Percentiles rank a stretch among this genome's conserved stretches.
Conservation (phyloP, 2,113 vertebrate genomes). For the Oryzias celebensis region DNA sequence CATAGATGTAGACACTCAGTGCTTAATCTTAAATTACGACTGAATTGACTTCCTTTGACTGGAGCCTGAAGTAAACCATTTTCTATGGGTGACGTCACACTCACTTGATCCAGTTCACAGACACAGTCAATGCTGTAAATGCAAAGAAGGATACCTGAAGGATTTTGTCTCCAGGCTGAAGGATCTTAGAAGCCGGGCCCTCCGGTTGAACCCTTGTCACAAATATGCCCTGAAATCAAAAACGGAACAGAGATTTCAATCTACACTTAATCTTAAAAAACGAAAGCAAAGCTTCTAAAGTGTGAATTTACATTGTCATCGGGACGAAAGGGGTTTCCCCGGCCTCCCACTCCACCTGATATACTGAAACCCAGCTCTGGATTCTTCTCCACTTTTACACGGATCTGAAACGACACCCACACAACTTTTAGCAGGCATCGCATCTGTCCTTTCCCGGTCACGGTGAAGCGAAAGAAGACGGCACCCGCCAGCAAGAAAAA, state of each 20-base stretch:
- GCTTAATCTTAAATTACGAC: too few relatives aligned
- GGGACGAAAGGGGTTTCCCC: slow-evolving; percentile 94
- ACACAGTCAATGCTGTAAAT: too few relatives aligned
- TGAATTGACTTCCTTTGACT: too few relatives aligned
- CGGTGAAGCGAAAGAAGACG: too few relatives aligned
- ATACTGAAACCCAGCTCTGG: slow-evolving; percentile 99
- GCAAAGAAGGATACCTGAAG: slow-evolving; percentile 54
- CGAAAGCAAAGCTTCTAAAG: neutral
- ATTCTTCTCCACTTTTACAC: slow-evolving; percentile 93
- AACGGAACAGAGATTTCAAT: neutral
- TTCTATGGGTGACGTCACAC: too few relatives aligned
- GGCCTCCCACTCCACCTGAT: slow-evolving; percentile 94
- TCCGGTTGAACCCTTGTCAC: slow-evolving; percentile 97
- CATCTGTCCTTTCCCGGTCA: neutral
- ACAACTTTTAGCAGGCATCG: slow-evolving; percentile 2
- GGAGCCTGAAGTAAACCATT: too few relatives aligned
- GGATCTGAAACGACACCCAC: slow-evolving; percentile 80
- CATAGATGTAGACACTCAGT: too few relatives aligned
- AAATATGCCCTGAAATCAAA: slow-evolving; percentile 88
- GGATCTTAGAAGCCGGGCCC: slow-evolving; percentile 90
- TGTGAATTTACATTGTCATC: slow-evolving; percentile 87
- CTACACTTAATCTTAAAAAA: neutral
- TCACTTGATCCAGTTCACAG: neutral
- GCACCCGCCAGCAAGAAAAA: too few relatives aligned
- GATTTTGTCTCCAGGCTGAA: slow-evolving; percentile 92